Base-by-base conservation (phyloP, 2,113 vertebrate species). In the Dendrocopos noguchii region DNA sequence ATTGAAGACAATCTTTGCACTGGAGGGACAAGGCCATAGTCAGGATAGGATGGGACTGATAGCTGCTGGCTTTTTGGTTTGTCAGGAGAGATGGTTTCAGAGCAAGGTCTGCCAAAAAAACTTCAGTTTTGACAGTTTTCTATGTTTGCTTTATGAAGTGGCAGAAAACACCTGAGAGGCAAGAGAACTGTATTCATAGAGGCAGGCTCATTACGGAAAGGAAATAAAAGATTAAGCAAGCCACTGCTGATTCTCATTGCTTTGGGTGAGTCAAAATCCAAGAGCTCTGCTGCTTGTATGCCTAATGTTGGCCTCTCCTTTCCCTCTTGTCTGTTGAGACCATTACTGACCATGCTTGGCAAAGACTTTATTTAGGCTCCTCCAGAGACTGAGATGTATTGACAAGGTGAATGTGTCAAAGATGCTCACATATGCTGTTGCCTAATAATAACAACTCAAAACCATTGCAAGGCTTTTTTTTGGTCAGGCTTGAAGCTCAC, bases 221-320 rank as follows among this genome's bases (percentile, higher is more conserved):
- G 94, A 97, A 97, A 96, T 76, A 85, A 88, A 95, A 95, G 95
- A 95, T 93, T 95, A 96, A 97, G 91, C 78, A 96, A 96, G 72
- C 61, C 76, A 59, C 63, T 73, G 94, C 91, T 91, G 94, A 93
- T 95, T 97, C 94, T 93, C 57, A 76, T 61, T 27, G 66, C 88
- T 93, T 95, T 79, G 91, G 47, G 72, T 96, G 91, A 91, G 83
- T 95, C 89, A 94, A 95, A 95, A 93, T 91, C 71, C 93, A 85
- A 78, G 63, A 77, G 80, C 89, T 91, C 61, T 2, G 3, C 72
- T 88, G 76, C 28, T 53, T 78, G n/a, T 77, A 28, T 33, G 56
- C n/a, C 1, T 88, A 47, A 78, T 90, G 73, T 73, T 74, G 70
- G 91, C 88, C 24, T 91, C 77, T 76, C 76, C 81, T 80, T 81